These are phyloP conservation scores for Microchrysa polita DNA, from an alignment of 2,888 invertebrate species.

Conservation along the genomic window DNA sequence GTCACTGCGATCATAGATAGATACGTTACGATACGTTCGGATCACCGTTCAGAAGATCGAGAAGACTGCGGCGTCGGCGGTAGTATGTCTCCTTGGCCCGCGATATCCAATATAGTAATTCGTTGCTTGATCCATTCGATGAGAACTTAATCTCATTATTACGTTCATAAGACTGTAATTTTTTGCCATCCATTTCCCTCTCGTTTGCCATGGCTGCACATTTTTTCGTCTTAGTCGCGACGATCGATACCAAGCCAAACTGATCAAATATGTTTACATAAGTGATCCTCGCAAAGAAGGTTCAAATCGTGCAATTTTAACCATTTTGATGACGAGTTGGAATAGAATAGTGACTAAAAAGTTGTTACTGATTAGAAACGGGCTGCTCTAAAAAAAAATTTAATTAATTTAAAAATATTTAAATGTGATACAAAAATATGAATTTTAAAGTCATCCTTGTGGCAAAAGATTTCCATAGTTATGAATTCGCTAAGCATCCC, in stretches of 20 bases:
- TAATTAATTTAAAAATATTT: no score
- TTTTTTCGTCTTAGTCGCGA: conserved; percentile 19
- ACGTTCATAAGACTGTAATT: conserved; percentile 36
- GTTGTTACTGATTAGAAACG: no score
- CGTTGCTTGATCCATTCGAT: conserved; percentile 35
- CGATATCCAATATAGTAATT: conserved; percentile 21
- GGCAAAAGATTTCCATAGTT: no score
- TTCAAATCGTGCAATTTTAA: conserved; percentile 9
- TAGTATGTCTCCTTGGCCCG: conserved; percentile 37
- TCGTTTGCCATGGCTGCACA: conserved; percentile 42
- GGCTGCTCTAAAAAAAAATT: no score
- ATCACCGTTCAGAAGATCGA: neutral
- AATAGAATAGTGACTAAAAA: no score
- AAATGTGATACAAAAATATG: no score
- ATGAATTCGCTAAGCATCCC: no score
- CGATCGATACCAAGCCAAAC: conserved; percentile 28
- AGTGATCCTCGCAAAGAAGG: conserved; percentile 29
- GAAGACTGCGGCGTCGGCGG: no score
- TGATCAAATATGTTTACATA: conserved; percentile 44
- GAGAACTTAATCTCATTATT: conserved; percentile 46
- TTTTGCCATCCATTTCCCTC: conserved; percentile 44
- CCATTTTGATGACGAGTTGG: conserved; percentile 2
- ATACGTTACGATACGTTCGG: conserved; percentile 13
- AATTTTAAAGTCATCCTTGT: no score
- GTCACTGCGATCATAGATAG: conserved; percentile 29